phyloP scores from a whole-genome alignment of 2,113 vertebrate species.

The Miniopterus natalensis region DNA sequence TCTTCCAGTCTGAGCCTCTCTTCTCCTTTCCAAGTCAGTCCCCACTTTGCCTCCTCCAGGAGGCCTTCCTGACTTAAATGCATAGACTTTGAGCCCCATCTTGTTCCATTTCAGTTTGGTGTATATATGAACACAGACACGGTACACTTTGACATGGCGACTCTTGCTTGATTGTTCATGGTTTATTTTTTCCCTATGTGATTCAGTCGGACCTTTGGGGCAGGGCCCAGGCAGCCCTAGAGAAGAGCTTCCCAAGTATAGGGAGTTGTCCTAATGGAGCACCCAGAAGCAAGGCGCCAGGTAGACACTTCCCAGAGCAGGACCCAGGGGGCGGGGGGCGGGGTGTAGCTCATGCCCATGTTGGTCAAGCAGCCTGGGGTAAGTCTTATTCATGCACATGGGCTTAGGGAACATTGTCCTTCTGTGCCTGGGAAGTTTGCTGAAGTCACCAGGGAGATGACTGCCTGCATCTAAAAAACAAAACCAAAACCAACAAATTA shows the following conservation, averaged over 20 bases:
- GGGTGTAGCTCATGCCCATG: neutral
- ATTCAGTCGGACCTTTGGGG: neutral
- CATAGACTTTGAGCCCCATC: neutral
- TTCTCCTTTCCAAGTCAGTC: neutral
- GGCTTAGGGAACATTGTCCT: neutral
- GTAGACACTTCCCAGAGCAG: neutral
- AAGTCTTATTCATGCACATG: neutral
- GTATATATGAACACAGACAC: neutral
- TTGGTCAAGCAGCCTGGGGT: neutral
- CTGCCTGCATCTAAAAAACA: neutral
- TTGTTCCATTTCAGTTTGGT: neutral
- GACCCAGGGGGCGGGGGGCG: neutral
- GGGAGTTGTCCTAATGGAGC: neutral
- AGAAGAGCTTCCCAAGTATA: neutral
- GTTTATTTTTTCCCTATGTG: neutral
- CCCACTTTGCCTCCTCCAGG: neutral
- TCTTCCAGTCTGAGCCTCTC: neutral
- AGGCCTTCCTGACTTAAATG: slow-evolving; percentile 9
- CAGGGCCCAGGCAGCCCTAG: neutral
- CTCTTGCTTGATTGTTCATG: neutral
- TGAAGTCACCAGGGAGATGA: neutral
- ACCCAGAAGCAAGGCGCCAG: neutral
- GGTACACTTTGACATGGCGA: neutral
- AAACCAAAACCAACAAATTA: neutral
- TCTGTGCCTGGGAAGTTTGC: neutral